Base-by-base conservation (phyloP, 2,888 invertebrate genomes). In the Drosophila aldrichi region DNA sequence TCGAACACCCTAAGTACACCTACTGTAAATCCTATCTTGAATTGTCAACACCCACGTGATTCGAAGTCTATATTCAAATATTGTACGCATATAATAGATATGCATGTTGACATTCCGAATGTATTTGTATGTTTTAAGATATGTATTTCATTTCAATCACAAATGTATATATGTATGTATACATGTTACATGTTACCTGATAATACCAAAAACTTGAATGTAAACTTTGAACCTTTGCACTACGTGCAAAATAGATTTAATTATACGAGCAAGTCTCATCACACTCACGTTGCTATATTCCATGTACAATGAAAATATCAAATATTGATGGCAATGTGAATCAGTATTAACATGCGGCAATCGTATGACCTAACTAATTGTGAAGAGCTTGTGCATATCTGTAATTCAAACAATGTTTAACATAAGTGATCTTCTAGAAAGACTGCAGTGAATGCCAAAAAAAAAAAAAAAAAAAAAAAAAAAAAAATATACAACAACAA, bases 41-140 rank as follows among this genome's bases (percentile, higher is more conserved):
- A 14, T 14, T n/a, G 10, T n/a, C 16, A 14, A 3, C 32, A 32
- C 3, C 43, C 3, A 14, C 14, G 22, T 25, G 22, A 25, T 40
- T 29, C 12, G 40, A 18, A 52, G 18, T 20, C 8, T 4, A 51
- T 51, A 5, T 22, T 16, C 1, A 22, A 36, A 16, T 34, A 8
- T 18, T 18, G 18, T 20, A 12, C 5, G 16, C 14, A 12, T 20
- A 6, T 8, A 22, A 6, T 8, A 22, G 22, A 12, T 32, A 2
- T 9, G 34, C 32, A 18, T 51, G 18, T 34, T 49, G 18, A 49
- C 49, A 49, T 49, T 49, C 49, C 51, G 9, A 51, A 51, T 34
- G 51, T 51, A 51, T 20, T 14, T 12, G 5, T n/a, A 32, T 18
- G 14, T 32, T 9, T 2, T 46, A 29, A n/a, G 29, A 38, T n/a